Percentiles rank a stretch among this genome's conserved stretches.
Conservation (phyloP, 2,797 vertebrate genomes). For the Ambastaia sidthimunki region DNA sequence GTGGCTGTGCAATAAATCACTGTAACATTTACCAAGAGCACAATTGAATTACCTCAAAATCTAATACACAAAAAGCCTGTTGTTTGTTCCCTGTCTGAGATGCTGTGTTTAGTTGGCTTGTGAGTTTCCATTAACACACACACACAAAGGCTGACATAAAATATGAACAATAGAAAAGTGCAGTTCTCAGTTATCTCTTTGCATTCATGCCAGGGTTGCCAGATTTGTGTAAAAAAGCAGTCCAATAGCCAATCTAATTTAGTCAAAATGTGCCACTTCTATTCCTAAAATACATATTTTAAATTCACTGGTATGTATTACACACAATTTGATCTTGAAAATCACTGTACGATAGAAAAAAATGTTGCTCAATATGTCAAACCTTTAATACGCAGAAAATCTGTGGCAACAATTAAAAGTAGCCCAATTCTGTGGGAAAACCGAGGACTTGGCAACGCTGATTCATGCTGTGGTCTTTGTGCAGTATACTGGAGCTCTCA, state of each 20-base stretch:
- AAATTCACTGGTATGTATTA: no score
- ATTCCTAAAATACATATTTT: no score
- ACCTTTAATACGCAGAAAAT: no score
- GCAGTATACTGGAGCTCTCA: constrained; percentile 95
- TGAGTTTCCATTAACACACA: not conserved
- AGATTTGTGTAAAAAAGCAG: no score
- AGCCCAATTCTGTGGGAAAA: no score
- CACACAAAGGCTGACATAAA: not conserved
- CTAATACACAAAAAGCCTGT: constrained; percentile 8
- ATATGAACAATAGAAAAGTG: not conserved
- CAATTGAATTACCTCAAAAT: constrained; percentile 13
- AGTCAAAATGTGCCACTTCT: no score
- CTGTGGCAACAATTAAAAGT: no score
- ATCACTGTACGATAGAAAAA: no score
- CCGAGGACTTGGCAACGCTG: no score
- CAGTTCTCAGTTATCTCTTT: constrained; percentile 5
- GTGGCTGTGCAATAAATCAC: constrained; percentile 8
- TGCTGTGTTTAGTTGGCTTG: not conserved
- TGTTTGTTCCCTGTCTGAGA: not conserved
- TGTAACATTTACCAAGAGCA: not conserved
- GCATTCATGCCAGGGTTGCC: not conserved
- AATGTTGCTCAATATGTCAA: no score
- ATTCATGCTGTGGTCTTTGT: constrained; percentile 46
- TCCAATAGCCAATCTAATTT: no score
- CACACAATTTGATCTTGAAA: no score